Evolutionary conservation across 2,888 invertebrate genomes (phyloP), one percentile per base, ranked within the genome.

Genomic region (Euzetes globulus): DNA sequence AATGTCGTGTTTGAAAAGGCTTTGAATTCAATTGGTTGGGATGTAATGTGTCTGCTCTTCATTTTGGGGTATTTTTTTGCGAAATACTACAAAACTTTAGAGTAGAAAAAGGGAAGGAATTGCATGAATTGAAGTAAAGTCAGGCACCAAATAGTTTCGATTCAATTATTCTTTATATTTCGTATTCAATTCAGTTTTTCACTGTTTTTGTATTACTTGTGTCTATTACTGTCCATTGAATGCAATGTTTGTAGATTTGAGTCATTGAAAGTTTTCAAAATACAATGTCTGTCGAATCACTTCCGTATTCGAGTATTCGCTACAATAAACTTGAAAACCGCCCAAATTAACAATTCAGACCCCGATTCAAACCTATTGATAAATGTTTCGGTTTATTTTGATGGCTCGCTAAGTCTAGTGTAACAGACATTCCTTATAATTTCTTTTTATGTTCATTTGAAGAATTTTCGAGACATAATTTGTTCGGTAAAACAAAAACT

Each of bases 321-420:
- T 63, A 63, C 63, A 63, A 63, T 63, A 63, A 63, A 63, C 63
- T 33, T 63, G 63, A 63, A 63, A 63, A 63, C 9, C 63, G 11
- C 33, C 63, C 63, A 63, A 63, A 63, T 63, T 63, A 63, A 63
- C 63, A 7, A 19, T 33, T 63, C 37, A 63, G 33, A 27, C 63
- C 19, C 33, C 19, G 4, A 63, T 63, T 33, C 11, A 19, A 17
- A 4, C 4, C 27, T 22, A 17, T 11, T 33, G n/a, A 19, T 33
- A 33, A 63, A 15, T n/a, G 13, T 33, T 60, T 17, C 55, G 9
- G 1, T 1, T 63, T n/a, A 13, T 33, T 37, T 33, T 17, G 33
- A 33, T 63, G 63, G 33, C 6, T 63, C 63, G 27, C 6, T 41
- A 41, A 41, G 41, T 41, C 13, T 1, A 41, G 1, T 41, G 7